Evolutionary conservation across 2,113 vertebrate genomes (phyloP).

Genomic region (Aldabrachelys gigantea): DNA sequence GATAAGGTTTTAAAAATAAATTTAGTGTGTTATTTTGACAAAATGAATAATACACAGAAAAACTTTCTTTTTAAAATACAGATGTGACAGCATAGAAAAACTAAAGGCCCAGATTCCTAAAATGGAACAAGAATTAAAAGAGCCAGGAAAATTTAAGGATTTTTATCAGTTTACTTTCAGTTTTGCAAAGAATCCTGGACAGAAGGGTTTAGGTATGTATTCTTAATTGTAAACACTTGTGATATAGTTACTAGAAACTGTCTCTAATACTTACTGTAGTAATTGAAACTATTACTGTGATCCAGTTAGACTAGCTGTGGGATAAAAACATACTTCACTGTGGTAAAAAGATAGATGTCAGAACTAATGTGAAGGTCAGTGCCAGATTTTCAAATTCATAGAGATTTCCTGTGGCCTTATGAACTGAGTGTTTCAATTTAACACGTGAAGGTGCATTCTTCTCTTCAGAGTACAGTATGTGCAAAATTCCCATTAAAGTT

Average conservation of each 20-base stretch:
- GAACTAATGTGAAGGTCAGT: background rate
- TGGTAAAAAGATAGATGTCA: background rate
- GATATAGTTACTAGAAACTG: background rate
- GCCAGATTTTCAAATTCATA: background rate
- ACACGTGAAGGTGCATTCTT: background rate
- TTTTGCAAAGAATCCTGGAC: constrained; percentile 90
- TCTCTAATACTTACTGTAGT: background rate
- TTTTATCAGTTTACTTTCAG: constrained; percentile 94
- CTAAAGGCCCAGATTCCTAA: constrained; percentile 90
- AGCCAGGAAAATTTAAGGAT: constrained; percentile 90
- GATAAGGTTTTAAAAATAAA: background rate
- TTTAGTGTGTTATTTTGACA: background rate
- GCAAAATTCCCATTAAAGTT: background rate
- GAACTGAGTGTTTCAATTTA: background rate
- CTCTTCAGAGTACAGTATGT: background rate
- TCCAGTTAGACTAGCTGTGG: background rate
- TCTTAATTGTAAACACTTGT: constrained; percentile 37
- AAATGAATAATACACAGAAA: constrained; percentile 22
- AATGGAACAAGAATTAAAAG: constrained; percentile 92
- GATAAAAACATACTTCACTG: background rate
- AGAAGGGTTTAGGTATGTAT: constrained; percentile 90
- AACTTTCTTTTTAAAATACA: constrained; percentile 74
- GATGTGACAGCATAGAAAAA: constrained; percentile 91
- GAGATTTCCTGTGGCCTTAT: background rate
- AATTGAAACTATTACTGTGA: background rate